Evolutionary conservation across 23 tunicate species (phyloP).

Genomic region (Ciona savignyi): DNA sequence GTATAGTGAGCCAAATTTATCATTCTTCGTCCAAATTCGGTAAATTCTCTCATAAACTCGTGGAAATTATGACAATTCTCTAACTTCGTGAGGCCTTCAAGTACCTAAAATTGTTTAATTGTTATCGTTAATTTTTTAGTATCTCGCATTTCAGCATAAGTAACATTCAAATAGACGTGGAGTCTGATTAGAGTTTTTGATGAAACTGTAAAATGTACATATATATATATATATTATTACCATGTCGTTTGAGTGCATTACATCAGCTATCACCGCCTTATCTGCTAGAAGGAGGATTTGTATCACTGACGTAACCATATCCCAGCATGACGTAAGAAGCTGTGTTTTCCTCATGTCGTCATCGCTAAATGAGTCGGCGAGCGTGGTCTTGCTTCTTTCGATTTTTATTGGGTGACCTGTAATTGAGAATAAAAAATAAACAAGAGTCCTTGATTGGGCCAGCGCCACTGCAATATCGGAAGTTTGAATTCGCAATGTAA

Average conservation of each 20-base stretch:
- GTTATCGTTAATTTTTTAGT: too few relatives aligned
- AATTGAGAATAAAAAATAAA: too few relatives aligned
- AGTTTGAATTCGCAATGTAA: not conserved
- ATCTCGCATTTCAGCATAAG: too few relatives aligned
- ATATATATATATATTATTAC: not conserved
- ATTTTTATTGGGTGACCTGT: not conserved
- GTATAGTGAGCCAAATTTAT: slow-evolving; percentile 15
- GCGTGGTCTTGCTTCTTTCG: not conserved
- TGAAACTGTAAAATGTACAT: too few relatives aligned
- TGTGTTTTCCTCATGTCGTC: slow-evolving; percentile 3
- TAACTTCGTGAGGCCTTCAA: not conserved
- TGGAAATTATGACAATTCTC: slow-evolving; percentile 6
- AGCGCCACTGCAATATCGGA: not conserved
- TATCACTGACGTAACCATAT: slow-evolving; percentile 7
- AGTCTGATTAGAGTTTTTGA: too few relatives aligned
- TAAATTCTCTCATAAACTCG: slow-evolving; percentile 9
- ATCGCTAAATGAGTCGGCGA: not conserved
- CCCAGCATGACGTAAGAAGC: slow-evolving; percentile 13
- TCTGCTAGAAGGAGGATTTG: slow-evolving; percentile 5
- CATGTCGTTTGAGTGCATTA: slow-evolving; percentile 1
- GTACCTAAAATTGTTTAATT: too few relatives aligned
- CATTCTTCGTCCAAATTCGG: slow-evolving; percentile 11
- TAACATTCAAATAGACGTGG: too few relatives aligned
- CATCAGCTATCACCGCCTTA: not conserved
- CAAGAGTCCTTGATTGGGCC: not conserved